Conservation (phyloP, 2,113 vertebrate species). For the Alces alces region DNA sequence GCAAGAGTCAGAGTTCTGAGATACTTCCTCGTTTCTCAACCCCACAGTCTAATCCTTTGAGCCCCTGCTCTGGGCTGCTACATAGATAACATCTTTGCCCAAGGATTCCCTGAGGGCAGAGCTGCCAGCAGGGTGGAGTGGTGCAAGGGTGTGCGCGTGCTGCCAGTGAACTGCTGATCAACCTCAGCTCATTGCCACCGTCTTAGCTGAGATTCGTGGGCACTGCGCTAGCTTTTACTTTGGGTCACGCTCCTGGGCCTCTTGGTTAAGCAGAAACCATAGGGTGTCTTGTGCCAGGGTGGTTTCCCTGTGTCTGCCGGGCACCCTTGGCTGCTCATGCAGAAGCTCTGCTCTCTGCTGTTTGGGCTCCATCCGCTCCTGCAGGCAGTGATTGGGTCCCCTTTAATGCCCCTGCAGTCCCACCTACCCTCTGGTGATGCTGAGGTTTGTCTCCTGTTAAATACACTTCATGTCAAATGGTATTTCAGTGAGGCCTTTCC, state of each 20-base stretch:
- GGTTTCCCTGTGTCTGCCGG: not conserved
- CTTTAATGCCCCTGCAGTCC: not conserved
- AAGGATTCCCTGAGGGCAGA: not conserved
- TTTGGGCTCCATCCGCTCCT: not conserved
- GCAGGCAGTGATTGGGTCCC: not conserved
- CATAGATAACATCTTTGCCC: not conserved
- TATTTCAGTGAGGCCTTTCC: not conserved
- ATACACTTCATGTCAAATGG: not conserved
- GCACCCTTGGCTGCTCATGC: not conserved
- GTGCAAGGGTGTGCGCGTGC: not conserved
- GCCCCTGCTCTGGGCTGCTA: not conserved
- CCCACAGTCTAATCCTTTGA: not conserved
- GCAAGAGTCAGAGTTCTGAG: not conserved
- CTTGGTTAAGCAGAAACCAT: not conserved
- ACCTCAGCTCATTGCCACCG: not conserved
- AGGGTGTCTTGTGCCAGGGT: fast-evolving
- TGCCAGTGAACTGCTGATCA: fast-evolving
- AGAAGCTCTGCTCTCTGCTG: not conserved
- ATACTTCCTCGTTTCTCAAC: not conserved
- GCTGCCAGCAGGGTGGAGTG: not conserved
- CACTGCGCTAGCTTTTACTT: not conserved
- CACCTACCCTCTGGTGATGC: not conserved
- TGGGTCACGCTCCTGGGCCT: not conserved
- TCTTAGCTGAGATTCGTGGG: not conserved
- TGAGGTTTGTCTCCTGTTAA: not conserved